Evolutionary conservation across 2,888 invertebrate genomes (phyloP), one percentile per base, ranked within the genome.

Genomic region (Catocala nupta): DNA sequence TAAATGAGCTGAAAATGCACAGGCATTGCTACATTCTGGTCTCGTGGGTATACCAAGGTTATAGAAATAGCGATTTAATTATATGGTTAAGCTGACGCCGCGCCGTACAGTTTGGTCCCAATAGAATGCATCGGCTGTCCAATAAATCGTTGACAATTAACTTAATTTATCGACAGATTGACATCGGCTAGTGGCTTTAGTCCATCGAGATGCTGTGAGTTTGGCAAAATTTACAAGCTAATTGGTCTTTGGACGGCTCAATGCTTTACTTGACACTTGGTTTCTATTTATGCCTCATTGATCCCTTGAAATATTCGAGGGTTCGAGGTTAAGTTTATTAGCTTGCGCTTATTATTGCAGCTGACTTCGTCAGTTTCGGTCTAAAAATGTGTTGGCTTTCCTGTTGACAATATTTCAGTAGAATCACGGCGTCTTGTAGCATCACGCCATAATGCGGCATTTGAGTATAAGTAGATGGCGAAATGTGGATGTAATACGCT

Each of bases 71-170:
- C 55, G 34, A 69, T 71, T 71, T 67, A 67, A 71, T 77, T 71
- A 69, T 60, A 45, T 54, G 56, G 49, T 59, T 8, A 39, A 59
- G 62, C 62, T 63, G 77, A 77, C 74, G 63, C n/a, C 5, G 77
- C 74, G 63, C n/a, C 5, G 71, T 69, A 70, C 65, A 60, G 50
- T 75, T 74, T 55, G 65, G 70, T 81, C 81, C 77, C 79, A 52
- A 55, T 63, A 72, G 81, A 42, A 13, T 63, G 63, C 81, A 77
- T 84, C 83, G 81, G 76, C 82, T 87, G 85, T 83, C 87, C 82
- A 88, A 86, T 89, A 86, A 87, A 85, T 82, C 81, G 81, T 77
- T 84, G 84, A 83, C 86, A 85, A 85, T 85, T 81, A 84, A 80
- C 76, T 78, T 84, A 86, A 88, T 89, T 86, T 84, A 87, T 85